Percentiles rank a stretch among this genome's conserved stretches.
These are phyloP conservation scores for Acanthosepion esculentum DNA, from an alignment of 2,888 invertebrate genomes.

Conservation along the genomic window DNA sequence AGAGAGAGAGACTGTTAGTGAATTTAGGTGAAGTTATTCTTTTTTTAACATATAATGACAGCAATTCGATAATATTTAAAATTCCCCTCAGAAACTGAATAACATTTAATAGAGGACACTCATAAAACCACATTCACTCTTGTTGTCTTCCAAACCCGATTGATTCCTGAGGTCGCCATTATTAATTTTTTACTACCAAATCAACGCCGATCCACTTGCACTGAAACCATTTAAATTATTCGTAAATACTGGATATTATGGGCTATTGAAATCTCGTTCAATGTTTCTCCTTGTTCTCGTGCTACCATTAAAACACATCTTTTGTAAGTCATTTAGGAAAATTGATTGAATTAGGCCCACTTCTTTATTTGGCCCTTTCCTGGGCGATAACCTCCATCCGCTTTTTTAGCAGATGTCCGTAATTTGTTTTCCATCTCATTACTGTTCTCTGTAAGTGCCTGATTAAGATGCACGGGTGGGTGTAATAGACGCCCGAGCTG, in stretches of 20 bases:
- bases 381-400: neutral
- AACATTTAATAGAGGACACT: neutral
- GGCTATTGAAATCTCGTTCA: neutral
- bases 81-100: neutral
- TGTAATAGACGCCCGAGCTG: neutral
- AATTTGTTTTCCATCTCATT: neutral
- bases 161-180: neutral
- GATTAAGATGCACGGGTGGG: neutral
- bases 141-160: neutral
- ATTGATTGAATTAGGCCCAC: conserved; percentile 15
- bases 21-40: too few species aligned
- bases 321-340: neutral
- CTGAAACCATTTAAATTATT: neutral
- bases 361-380: neutral
- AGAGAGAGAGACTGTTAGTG: too few species aligned
- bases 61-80: neutral
- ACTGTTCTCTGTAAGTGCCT: neutral
- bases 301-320: neutral
- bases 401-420: neutral
- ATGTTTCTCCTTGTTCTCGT: neutral
- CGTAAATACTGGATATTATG: neutral
- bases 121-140: neutral
- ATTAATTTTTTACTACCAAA: neutral
- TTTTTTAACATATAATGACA: too few species aligned
- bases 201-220: neutral